These are phyloP conservation scores for Tetraneura akinire DNA, from an alignment of 1,140 invertebrate species.

Conservation along the genomic window DNA sequence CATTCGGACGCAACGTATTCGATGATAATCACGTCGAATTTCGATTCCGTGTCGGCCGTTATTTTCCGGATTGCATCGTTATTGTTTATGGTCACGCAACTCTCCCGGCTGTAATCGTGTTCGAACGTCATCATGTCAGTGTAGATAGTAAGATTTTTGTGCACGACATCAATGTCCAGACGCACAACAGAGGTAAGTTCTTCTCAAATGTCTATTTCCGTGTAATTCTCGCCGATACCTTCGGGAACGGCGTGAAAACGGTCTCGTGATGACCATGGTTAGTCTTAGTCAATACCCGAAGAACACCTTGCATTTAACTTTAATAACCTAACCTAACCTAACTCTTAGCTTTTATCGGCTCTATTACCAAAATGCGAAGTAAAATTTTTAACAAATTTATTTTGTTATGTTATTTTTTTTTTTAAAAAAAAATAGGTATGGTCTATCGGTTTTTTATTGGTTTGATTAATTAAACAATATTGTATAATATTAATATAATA, in stretches of 20 bases:
- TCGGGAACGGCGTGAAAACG: slow-evolving; percentile 58
- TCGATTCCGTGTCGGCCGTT: no score
- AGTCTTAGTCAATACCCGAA: slow-evolving; percentile 56
- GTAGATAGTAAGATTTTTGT: no score
- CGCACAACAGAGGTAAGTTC: neutral
- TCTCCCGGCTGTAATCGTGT: neutral
- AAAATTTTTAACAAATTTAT: no score
- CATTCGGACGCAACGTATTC: neutral
- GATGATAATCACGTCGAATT: neutral
- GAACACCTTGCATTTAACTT: slow-evolving; percentile 56
- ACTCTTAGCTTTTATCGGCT: slow-evolving; percentile 56
- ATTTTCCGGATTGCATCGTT: neutral
- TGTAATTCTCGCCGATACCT: neutral
- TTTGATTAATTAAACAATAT: no score
- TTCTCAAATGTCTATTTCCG: neutral
- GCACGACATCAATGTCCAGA: neutral
- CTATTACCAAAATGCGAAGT: slow-evolving; percentile 55
- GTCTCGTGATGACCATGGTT: slow-evolving; percentile 56
- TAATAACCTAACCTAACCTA: no score
- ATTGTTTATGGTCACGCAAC: no score
- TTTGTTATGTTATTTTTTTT: no score
- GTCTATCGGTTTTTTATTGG: no score
- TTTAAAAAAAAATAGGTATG: no score
- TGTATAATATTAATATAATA: no score
- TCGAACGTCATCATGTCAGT: no score